Evolutionary conservation across 2,797 vertebrate genomes (phyloP).

Genomic region (Falco naumanni): DNA sequence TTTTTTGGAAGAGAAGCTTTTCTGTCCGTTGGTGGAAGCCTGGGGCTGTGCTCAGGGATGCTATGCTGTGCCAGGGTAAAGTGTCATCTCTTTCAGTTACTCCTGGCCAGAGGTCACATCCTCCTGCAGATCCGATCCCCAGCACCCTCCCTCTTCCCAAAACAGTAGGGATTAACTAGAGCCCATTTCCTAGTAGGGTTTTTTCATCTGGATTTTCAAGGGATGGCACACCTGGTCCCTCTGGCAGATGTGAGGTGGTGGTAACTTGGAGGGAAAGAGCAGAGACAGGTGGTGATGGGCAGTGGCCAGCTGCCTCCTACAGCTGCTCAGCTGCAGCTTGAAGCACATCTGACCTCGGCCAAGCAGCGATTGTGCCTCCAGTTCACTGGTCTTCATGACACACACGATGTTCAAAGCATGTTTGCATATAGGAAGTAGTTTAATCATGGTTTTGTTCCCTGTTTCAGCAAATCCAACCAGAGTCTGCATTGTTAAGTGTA

Average conservation of each 20-base stretch:
- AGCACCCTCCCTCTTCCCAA: background rate
- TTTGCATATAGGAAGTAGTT: conserved; percentile 30
- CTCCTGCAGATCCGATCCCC: accelerated
- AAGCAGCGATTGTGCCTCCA: background rate
- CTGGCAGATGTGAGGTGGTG: background rate
- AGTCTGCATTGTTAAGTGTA: conserved; percentile 44
- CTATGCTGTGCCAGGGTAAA: background rate
- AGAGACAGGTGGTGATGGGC: accelerated
- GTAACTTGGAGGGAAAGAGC: background rate
- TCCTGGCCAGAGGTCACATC: conserved; percentile 31
- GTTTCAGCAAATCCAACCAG: background rate
- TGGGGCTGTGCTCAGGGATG: background rate
- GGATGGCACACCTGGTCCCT: background rate
- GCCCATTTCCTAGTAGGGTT: background rate
- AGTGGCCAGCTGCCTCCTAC: conserved; percentile 6
- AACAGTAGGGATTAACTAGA: background rate
- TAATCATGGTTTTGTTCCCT: conserved; percentile 32
- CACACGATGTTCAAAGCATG: conserved; percentile 31
- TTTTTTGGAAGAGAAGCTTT: conserved; percentile 54
- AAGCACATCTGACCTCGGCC: background rate
- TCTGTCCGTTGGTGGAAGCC: background rate
- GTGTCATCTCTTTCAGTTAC: conserved; percentile 16
- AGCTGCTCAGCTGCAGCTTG: background rate
- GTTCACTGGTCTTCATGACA: background rate
- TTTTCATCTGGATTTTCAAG: background rate